Evolutionary conservation across 2,888 invertebrate genomes (phyloP), one percentile per base, ranked within the genome.

Genomic region (Coecobrya sp.): DNA sequence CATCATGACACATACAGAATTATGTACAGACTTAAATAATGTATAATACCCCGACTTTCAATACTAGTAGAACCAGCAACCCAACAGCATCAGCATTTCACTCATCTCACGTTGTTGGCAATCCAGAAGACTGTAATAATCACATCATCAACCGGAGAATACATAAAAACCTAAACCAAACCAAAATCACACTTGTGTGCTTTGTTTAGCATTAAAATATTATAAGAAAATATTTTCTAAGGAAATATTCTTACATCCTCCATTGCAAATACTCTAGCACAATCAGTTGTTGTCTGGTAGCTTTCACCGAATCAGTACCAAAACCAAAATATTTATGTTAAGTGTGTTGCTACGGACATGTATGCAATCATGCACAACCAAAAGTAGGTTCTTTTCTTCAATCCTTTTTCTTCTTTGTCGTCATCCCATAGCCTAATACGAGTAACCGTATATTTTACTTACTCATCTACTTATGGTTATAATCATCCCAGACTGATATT

Each of bases 41-140:
- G n/a, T n/a, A n/a, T n/a, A n/a, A 36, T 52, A 16, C 52, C 5
- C 1, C 10, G 52, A 52, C 13, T 52, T 16, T 52, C 36, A 36
- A 7, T 36, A 36, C 2, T 36, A 4, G 52, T 16, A 16, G 52
- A 52, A 10, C 52, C 2, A 5, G 52, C 52, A n/a, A 16, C 16
- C 1, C 52, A 52, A 5, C 11, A 52, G 16, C 10, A 52, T 5
- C 52, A 5, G 10, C 52, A 52, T 16, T 52, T 52, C 52, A 16
- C 8, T 62, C n/a, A 16, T 19, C 59, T 19, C 59, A 30, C 70
- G 27, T 30, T n/a, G 13, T 27, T 70, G 70, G 70, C 92, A 92
- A 93, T 91, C 89, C 92, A 93, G 91, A 93, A 94, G 91, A 87
- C 73, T 90, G 92, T 92, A 93, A 94, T 93, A 94, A 94, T 94